phyloP scores from a whole-genome alignment of 2,888 invertebrate genomes.

The Lochmaea capreae region DNA sequence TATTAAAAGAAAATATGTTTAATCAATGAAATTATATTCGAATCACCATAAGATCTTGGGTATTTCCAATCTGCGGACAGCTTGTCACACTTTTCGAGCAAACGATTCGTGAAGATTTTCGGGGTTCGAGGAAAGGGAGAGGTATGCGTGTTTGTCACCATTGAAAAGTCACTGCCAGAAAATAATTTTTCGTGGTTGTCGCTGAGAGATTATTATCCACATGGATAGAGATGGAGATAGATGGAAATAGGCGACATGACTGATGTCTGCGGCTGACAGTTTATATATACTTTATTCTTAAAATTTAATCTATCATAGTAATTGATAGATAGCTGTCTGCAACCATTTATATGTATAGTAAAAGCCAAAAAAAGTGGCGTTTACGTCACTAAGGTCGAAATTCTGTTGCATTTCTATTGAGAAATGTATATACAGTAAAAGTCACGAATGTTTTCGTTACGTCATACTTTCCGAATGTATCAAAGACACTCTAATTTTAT shows the following conservation, averaged over 20 bases:
- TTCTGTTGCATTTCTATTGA: no score
- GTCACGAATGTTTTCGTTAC: no score
- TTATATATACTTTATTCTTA: constrained; percentile 33
- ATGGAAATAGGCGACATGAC: constrained; percentile 23
- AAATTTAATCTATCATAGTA: constrained; percentile 30
- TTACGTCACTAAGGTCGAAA: no score
- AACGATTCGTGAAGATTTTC: constrained; percentile 8
- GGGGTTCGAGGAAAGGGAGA: constrained; percentile 9
- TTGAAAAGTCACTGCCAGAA: constrained; percentile 46
- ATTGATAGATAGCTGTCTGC: constrained; percentile 11
- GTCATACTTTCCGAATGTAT: no score
- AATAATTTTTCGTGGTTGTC: constrained; percentile 34
- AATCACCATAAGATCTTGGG: background rate
- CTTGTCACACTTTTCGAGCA: constrained; percentile 3
- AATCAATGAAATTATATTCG: background rate
- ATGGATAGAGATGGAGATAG: constrained; percentile 27
- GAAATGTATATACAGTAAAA: no score
- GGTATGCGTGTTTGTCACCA: constrained; percentile 35
- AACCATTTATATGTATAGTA: background rate
- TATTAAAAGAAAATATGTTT: background rate
- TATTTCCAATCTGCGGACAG: background rate
- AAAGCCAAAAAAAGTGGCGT: no score
- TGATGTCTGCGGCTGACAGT: constrained; percentile 30
- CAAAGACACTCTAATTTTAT: no score
- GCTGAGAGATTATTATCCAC: constrained; percentile 32